Evolutionary conservation across 2,888 invertebrate genomes (phyloP), one percentile per base, ranked within the genome.

Genomic region (Brachypalpus laphriformis): DNA sequence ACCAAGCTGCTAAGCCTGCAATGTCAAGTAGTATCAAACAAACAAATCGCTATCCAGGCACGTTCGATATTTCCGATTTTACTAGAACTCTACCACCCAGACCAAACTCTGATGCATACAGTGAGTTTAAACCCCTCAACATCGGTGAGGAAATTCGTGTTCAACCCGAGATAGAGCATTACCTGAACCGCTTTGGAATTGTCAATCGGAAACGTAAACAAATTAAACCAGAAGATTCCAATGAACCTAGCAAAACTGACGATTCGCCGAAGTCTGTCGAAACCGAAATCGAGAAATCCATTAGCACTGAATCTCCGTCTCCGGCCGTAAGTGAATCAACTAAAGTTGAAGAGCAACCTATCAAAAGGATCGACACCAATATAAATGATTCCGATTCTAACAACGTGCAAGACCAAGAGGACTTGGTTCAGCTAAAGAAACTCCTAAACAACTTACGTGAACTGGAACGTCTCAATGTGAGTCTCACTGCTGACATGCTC

Each of bases 391-490:
- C 57, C 1, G 22, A 57, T 28, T 34, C 78, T 1, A 37, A 71
- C 5, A 45, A 63, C 2, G 31, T 40, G 0, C 87, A 81, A 0
- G 91, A 93, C 40, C 92, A 93, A 37, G 93, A 93, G 16, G 94
- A 94, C 88, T 90, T 93, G 1, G 89, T 91, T 3, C 93, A 93
- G 87, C 87, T 93, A 18, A 91, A 92, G 45, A 92, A 93, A 87
- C 88, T 94, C 3, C 87, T 93, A 22, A 91, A 91, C n/a, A 92
- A 93, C 40, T 91, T 94, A 1, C 89, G 89, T 22, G 90, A 91
- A 54, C 56, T 91, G 18, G 91, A 91, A 54, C 88, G 90, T 0
- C 72, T 91, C 7, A 90, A 91, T 74, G 89, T 89, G 2, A 88
- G 88, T 40, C 91, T 91, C 2, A 92, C 91, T 1, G 91, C 91